Percentiles rank a stretch among this genome's conserved stretches.
Evolutionary conservation across 2,113 vertebrate species (phyloP).

Genomic region (Neogobius melanostomus): DNA sequence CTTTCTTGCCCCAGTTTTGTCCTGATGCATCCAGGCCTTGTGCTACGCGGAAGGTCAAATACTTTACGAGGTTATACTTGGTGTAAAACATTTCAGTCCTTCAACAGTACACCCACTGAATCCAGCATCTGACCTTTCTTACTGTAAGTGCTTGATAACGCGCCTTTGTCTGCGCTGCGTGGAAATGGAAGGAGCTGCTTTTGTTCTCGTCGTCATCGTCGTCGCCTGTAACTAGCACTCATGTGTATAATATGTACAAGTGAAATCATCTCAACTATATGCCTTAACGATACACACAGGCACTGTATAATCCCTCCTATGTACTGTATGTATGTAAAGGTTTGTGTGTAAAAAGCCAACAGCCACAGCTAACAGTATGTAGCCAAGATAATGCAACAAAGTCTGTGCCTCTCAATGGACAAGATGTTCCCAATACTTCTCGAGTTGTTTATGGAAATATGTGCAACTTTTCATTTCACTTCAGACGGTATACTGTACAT

Average conservation of each 20-base stretch:
- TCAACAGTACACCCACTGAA: not conserved
- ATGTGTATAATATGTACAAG: conserved; percentile 50
- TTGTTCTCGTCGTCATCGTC: conserved; percentile 25
- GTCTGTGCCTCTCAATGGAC: conserved; percentile 7
- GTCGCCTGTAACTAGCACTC: conserved; percentile 9
- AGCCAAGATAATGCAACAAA: conserved; percentile 33
- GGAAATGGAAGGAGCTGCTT: conserved; percentile 3
- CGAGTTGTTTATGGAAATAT: conserved; percentile 3
- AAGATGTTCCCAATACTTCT: not conserved
- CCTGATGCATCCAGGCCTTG: no score
- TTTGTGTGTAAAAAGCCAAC: conserved; percentile 37
- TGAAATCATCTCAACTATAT: conserved; percentile 51
- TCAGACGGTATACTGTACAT: conserved; percentile 36
- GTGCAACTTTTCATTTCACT: conserved; percentile 24
- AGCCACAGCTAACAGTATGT: conserved; percentile 44
- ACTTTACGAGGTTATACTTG: no score
- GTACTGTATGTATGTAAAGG: conserved; percentile 27
- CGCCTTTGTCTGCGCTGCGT: not conserved
- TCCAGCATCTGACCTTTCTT: not conserved
- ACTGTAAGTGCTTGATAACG: not conserved
- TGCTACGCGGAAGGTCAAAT: no score
- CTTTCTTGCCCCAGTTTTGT: no score
- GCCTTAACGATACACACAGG: conserved; percentile 69
- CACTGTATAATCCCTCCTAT: conserved; percentile 50
- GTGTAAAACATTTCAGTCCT: no score